These are phyloP conservation scores for Tipula vernalis DNA, from an alignment of 2,888 invertebrate genomes.

Conservation along the genomic window DNA sequence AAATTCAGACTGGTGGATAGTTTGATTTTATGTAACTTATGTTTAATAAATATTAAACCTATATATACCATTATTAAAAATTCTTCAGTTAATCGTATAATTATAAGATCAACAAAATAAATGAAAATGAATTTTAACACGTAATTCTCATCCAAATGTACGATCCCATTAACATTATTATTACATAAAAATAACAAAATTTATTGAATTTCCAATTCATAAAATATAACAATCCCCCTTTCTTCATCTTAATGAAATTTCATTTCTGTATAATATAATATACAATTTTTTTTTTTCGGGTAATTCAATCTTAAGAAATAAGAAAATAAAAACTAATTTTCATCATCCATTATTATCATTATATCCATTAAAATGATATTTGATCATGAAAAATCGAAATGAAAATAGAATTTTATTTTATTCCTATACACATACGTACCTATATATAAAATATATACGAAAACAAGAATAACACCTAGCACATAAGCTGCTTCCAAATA, in stretches of 20 bases:
- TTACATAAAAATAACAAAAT: background rate
- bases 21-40: too few relatives aligned
- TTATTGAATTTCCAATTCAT: background rate
- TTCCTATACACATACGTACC: background rate
- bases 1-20: too few relatives aligned
- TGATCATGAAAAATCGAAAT: background rate
- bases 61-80: background rate
- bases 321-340: background rate
- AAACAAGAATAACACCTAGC: background rate
- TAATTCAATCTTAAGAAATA: background rate
- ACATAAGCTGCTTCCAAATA: background rate
- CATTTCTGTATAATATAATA: background rate
- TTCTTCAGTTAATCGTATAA: background rate
- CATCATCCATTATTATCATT: background rate
- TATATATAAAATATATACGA: background rate
- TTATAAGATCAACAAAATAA: background rate
- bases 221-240: background rate
- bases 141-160: background rate
- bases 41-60: too few relatives aligned
- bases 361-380: conserved; percentile 4
- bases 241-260: background rate
- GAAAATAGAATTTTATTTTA: background rate
- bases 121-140: background rate
- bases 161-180: background rate
- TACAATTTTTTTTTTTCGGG: background rate